Evolutionary conservation across 2,888 invertebrate genomes (phyloP).

Genomic region (Zaprionus lineosus): DNA sequence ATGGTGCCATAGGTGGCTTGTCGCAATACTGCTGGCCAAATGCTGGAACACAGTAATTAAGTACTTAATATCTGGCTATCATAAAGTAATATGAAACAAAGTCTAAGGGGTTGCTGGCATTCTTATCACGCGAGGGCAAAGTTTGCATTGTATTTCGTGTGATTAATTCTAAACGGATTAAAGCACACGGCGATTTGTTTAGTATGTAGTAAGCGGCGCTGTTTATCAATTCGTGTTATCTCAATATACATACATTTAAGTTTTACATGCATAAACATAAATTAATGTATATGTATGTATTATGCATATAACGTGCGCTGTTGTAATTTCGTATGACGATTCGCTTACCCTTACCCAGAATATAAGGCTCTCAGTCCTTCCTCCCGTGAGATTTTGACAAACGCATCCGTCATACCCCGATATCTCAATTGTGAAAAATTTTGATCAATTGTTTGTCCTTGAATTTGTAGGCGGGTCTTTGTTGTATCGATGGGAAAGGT

Average conservation of each 20-base stretch:
- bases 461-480: slow-evolving; percentile 96
- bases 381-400: slow-evolving; percentile 91
- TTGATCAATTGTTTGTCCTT: slow-evolving; percentile 93
- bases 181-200: slow-evolving; percentile 28
- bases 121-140: slow-evolving; percentile 55
- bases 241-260: slow-evolving; percentile 15
- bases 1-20: slow-evolving; percentile 98
- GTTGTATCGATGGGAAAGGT: slow-evolving; percentile 98
- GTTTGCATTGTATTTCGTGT: slow-evolving; percentile 32
- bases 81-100: slow-evolving; percentile 36
- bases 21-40: slow-evolving; percentile 94
- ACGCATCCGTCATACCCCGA: slow-evolving; percentile 95
- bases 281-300: not conserved
- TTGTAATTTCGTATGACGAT: not conserved
- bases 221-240: slow-evolving; percentile 25
- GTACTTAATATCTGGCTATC: slow-evolving; percentile 25
- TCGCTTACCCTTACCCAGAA: slow-evolving; percentile 87
- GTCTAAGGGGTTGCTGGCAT: slow-evolving; percentile 49
- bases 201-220: slow-evolving; percentile 1
- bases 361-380: slow-evolving; percentile 94
- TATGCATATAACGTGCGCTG: slow-evolving; percentile 19
- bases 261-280: not conserved
- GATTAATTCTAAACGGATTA: slow-evolving; percentile 27
- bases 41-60: slow-evolving; percentile 84
- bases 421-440: slow-evolving; percentile 90